A percentile compares a stretch with the other conserved stretches of the same genome.
Conservation (phyloP, 2,888 invertebrate genomes). For the Meandrusa payeni region DNA sequence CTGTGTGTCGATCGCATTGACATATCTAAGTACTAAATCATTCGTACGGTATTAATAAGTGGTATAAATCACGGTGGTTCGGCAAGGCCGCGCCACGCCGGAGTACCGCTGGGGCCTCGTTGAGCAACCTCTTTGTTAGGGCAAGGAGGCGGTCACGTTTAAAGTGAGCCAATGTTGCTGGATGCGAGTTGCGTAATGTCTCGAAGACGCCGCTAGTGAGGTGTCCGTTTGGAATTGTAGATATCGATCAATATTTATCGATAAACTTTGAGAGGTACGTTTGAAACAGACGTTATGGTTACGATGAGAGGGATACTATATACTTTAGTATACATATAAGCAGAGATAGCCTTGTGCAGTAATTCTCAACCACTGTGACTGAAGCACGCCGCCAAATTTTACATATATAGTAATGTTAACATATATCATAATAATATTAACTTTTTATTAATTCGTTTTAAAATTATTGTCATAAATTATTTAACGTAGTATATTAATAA, state of each 20-base stretch:
- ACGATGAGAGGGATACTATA: no score
- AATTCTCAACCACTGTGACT: no score
- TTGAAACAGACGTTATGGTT: no score
- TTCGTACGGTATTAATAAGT: conserved; percentile 29
- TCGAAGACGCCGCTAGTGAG: background rate
- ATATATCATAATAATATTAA: no score
- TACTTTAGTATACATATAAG: no score
- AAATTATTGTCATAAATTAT: no score
- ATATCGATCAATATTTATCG: background rate
- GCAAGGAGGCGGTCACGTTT: background rate
- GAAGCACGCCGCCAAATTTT: no score
- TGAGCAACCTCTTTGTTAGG: conserved; percentile 20
- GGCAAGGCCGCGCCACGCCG: conserved; percentile 23
- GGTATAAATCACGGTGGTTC: conserved; percentile 27
- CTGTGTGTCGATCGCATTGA: background rate
- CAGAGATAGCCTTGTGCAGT: no score
- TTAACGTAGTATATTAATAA: no score
- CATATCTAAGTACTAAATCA: conserved; percentile 14
- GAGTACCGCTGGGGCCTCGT: conserved; percentile 7
- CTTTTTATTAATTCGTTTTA: no score
- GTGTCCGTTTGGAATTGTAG: background rate
- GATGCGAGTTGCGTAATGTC: conserved; percentile 2
- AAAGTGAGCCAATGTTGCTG: conserved; percentile 2
- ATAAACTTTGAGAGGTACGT: no score
- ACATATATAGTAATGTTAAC: no score